These are phyloP conservation scores for Metaphire vulgaris DNA, from an alignment of 1,140 invertebrate species.

Conservation along the genomic window DNA sequence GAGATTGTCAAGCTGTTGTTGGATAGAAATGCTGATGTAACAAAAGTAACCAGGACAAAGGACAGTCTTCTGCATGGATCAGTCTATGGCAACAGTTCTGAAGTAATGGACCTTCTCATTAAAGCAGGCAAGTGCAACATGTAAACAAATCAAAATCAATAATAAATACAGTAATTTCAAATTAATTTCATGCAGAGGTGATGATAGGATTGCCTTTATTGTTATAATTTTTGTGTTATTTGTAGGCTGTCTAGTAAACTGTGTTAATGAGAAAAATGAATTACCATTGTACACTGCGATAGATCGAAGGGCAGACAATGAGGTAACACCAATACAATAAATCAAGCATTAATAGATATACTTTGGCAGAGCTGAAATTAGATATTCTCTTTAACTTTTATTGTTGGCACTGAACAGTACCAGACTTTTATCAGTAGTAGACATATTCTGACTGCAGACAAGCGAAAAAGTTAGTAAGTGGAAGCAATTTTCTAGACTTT, in stretches of 20 bases:
- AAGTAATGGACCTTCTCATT: slow-evolving; percentile 38
- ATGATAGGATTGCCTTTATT: background rate
- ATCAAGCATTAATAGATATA: background rate
- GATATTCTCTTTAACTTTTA: slow-evolving; percentile 1
- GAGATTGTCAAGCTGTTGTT: slow-evolving; percentile 34
- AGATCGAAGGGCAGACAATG: slow-evolving; percentile 34
- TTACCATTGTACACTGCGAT: slow-evolving; percentile 39
- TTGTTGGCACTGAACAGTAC: no score
- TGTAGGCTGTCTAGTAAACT: slow-evolving; percentile 41
- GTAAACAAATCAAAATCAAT: background rate
- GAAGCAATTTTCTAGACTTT: no score
- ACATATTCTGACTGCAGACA: no score
- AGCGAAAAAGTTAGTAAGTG: no score
- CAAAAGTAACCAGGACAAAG: slow-evolving; percentile 32
- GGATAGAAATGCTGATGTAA: slow-evolving; percentile 36
- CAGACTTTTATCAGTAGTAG: no score
- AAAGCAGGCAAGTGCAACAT: slow-evolving; percentile 36
- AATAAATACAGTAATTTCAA: background rate
- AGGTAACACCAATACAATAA: slow-evolving; percentile 32
- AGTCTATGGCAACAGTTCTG: slow-evolving; percentile 38
- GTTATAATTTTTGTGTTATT: slow-evolving; percentile 9
- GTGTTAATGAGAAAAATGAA: slow-evolving; percentile 36
- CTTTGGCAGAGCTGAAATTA: background rate
- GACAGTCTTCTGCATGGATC: slow-evolving; percentile 43
- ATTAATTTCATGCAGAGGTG: background rate